A percentile compares a stretch with the other conserved stretches of the same genome.
Conservation (phyloP, 2,113 vertebrate species). For the Pogonocichla stellata region DNA sequence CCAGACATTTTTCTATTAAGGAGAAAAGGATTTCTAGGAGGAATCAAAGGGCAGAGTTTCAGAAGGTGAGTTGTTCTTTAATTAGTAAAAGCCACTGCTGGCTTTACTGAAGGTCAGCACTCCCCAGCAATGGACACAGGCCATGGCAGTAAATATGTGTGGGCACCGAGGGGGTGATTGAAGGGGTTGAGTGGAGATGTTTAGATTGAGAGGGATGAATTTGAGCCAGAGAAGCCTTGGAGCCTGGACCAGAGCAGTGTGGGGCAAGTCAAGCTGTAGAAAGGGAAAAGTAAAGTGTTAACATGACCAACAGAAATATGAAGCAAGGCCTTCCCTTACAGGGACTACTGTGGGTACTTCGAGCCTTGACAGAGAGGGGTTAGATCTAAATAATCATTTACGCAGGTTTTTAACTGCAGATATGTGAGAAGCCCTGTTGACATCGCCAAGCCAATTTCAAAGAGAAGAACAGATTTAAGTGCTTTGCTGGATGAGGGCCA, state of each 20-base stretch:
- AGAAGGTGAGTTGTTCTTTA: not conserved
- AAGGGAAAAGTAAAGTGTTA: not conserved
- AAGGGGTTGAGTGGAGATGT: not conserved
- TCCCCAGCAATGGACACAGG: not conserved
- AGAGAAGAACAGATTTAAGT: constrained; percentile 26
- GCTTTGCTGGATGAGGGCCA: constrained; percentile 26
- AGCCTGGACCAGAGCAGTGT: not conserved
- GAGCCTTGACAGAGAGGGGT: not conserved
- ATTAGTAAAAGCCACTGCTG: not conserved
- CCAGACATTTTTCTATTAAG: not conserved
- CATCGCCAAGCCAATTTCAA: not conserved
- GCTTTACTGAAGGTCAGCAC: not conserved
- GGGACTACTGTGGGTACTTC: not conserved
- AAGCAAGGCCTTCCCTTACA: not conserved
- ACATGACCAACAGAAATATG: not conserved
- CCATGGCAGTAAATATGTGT: not conserved
- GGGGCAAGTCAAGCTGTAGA: not conserved
- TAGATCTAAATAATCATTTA: constrained; percentile 15
- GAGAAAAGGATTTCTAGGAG: not conserved
- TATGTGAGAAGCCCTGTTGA: not conserved
- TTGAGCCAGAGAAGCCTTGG: not conserved
- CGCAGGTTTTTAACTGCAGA: not conserved
- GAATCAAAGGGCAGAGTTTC: not conserved
- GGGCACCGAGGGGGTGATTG: not conserved
- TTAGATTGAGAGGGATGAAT: not conserved